These are phyloP conservation scores for Anarrhichthys ocellatus DNA, from an alignment of 2,113 vertebrate genomes.

Conservation along the genomic window DNA sequence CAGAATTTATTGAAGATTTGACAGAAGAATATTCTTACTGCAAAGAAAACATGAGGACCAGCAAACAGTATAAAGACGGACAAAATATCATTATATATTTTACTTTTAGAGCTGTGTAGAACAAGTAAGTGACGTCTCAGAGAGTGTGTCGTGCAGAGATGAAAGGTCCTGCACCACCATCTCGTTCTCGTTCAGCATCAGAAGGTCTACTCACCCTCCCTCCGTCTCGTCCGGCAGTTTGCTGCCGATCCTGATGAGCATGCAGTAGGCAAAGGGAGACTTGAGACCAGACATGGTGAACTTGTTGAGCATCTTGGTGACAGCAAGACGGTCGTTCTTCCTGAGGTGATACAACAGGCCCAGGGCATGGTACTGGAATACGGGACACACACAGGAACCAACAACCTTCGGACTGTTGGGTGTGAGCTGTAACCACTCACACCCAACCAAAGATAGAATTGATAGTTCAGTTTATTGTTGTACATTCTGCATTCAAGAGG, in stretches of 20 bases:
- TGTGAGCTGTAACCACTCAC: no score
- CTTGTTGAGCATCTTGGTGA: constrained; percentile 98
- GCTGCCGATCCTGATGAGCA: constrained; percentile 98
- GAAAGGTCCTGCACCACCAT: background rate
- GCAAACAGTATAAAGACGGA: constrained; percentile 27
- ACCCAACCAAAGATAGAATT: no score
- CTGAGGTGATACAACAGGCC: constrained; percentile 96
- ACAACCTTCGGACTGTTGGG: no score
- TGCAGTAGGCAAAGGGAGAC: constrained; percentile 97
- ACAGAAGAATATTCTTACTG: constrained; percentile 29
- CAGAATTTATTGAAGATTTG: constrained; percentile 65
- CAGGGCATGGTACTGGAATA: constrained; percentile 92
- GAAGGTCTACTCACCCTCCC: constrained; percentile 84
- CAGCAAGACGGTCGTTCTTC: constrained; percentile 94
- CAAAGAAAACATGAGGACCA: constrained; percentile 30
- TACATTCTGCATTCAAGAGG: no score
- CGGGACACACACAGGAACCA: constrained; percentile 3
- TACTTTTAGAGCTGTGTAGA: constrained; percentile 16
- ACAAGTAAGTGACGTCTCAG: background rate
- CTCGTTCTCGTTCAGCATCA: background rate
- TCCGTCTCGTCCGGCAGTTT: constrained; percentile 93
- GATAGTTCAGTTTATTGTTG: no score
- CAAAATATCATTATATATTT: constrained; percentile 7
- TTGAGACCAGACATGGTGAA: constrained; percentile 97
- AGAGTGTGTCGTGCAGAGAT: background rate